These are phyloP conservation scores for Malurus cyaneus DNA, from an alignment of 2,113 vertebrate genomes.

Conservation along the genomic window DNA sequence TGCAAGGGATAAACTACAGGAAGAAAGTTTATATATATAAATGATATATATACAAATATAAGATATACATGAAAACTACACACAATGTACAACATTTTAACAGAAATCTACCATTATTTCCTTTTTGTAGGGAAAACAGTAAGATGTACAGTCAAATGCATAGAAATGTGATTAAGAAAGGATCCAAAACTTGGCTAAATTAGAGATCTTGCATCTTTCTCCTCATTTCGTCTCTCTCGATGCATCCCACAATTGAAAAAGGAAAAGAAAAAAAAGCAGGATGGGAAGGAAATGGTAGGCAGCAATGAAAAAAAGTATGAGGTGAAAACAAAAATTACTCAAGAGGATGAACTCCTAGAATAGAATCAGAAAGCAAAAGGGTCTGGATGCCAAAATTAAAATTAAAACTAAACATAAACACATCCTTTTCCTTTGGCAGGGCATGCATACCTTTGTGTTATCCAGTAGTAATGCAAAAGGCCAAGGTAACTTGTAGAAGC, in stretches of 20 bases:
- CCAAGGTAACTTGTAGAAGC: background rate
- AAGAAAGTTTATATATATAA: background rate
- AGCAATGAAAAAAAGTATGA: background rate
- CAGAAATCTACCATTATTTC: background rate
- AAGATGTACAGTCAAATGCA: background rate
- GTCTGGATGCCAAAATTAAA: background rate
- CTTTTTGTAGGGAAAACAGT: background rate
- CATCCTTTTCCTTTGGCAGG: background rate
- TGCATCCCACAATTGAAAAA: background rate
- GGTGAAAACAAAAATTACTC: background rate
- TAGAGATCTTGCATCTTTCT: background rate
- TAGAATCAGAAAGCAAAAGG: background rate
- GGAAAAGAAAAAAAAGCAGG: background rate
- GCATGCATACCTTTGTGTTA: background rate
- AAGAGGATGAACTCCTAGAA: background rate
- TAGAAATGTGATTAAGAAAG: background rate
- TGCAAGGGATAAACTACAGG: background rate
- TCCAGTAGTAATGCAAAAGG: background rate
- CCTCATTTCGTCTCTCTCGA: background rate
- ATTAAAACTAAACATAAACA: background rate
- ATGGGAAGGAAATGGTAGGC: background rate
- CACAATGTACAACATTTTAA: background rate
- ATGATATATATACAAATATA: background rate
- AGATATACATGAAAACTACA: background rate
- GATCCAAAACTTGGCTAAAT: background rate